phyloP scores from a whole-genome alignment of 1,140 invertebrate species.

The Lepeophtheirus salmonis region DNA sequence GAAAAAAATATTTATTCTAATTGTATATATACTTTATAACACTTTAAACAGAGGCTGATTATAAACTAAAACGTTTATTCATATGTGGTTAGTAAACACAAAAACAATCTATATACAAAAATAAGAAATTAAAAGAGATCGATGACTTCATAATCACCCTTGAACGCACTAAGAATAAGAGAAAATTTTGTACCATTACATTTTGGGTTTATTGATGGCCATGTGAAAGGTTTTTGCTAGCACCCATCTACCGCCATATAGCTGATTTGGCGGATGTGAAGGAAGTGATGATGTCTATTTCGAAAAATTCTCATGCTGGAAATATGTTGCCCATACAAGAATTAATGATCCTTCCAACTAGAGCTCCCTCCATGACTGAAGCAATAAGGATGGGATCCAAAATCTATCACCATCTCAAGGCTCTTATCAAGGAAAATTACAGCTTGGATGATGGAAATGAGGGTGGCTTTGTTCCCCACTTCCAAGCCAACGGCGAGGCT shows the following conservation, averaged over 20 bases:
- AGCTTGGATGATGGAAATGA: slow-evolving; percentile 94
- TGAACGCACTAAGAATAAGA: slow-evolving; percentile 93
- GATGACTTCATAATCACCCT: slow-evolving; percentile 79
- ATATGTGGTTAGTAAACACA: too few species aligned
- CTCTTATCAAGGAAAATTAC: slow-evolving; percentile 83
- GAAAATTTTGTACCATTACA: slow-evolving; percentile 86
- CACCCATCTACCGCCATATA: slow-evolving; percentile 41
- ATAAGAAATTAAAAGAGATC: slow-evolving; percentile 61
- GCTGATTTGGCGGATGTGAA: slow-evolving; percentile 79
- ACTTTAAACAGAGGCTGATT: too few species aligned
- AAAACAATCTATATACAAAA: too few species aligned
- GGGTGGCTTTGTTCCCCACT: slow-evolving; percentile 97
- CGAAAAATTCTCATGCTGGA: slow-evolving; percentile 89
- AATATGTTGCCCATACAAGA: slow-evolving; percentile 32
- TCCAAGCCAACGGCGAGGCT: slow-evolving; percentile 82
- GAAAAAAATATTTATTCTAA: too few species aligned
- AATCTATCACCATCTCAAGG: slow-evolving; percentile 88
- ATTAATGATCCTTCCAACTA: slow-evolving; percentile 84
- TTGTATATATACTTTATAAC: too few species aligned
- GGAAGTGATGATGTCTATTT: slow-evolving; percentile 79
- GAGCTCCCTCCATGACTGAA: slow-evolving; percentile 75
- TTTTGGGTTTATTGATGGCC: slow-evolving; percentile 87
- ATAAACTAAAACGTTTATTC: too few species aligned
- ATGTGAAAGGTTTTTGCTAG: slow-evolving; percentile 86
- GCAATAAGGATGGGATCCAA: slow-evolving; percentile 97